Base-by-base conservation (phyloP, 1,140 invertebrate genomes). In the Drosophila tsacasi region DNA sequence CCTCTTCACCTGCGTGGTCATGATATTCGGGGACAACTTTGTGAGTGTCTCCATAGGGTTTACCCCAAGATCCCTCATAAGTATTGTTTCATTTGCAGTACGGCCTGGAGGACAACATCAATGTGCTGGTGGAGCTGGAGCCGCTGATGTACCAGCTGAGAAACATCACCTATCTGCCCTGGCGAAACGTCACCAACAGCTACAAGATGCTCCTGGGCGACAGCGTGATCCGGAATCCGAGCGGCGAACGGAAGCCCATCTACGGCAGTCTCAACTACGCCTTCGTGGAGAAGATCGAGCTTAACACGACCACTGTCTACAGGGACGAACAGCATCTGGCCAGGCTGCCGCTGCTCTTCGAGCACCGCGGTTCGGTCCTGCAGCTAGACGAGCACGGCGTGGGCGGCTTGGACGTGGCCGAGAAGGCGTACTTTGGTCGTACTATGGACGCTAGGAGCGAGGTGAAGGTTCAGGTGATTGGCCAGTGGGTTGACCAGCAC, bases 21-120 rank as follows among this genome's bases (percentile, higher is more conserved):
- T 92, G 91, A 92, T 92, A 27, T 92, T 92, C 27, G 91, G 91
- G 8, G 91, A 92, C 50, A 92, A 92, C 39, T 92, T 92, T 81
- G 91, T 92, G 76, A 89, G 91, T 57, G 21, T 84, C 27, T 8
- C 10, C 25, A 2, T 5, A 17, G 0, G 21, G 9, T 40, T 19
- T 9, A 2, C 0, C 9, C 25, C 1, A 17, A n/a, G 25, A n/a
- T 13, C 6, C 21, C 2, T 19, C 9, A 30, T 21, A 32, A 23
- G 25, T 30, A 23, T 47, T 25, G 5, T 0, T 2, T 12, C 15
- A 8, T 17, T 49, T 74, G 2, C 19, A 92, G 91, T 92, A 91
- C 23, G 81, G 86, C 25, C 21, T 91, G 10, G 91, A 92, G 42
- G 81, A 92, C 37, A 89, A 89, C 54, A 86, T 92, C 10, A 92